These are phyloP conservation scores for Heliopora coerulea DNA, from an alignment of 92 coral and sea anemone species.

Conservation along the genomic window DNA sequence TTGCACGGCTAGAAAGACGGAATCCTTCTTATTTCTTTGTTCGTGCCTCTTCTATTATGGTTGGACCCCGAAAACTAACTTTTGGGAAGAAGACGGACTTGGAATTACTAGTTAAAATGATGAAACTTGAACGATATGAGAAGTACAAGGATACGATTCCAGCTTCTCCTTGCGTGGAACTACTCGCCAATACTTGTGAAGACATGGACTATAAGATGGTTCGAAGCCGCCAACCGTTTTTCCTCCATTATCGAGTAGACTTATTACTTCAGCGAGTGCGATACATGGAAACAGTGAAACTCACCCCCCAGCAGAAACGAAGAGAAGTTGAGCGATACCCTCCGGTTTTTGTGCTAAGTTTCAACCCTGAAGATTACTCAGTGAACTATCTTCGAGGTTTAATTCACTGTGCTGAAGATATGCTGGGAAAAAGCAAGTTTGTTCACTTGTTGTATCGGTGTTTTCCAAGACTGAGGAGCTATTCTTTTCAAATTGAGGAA, in stretches of 20 bases:
- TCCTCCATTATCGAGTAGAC: constrained; percentile 30
- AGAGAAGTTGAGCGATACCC: constrained; percentile 36
- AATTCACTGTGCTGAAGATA: constrained; percentile 28
- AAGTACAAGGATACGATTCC: constrained; percentile 10
- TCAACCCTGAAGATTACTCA: background rate
- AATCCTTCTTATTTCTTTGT: background rate
- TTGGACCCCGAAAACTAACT: constrained; percentile 34
- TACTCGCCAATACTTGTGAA: constrained; percentile 31
- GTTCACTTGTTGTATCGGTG: constrained; percentile 25
- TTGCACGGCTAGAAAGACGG: constrained; percentile 2
- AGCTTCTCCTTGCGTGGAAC: constrained; percentile 19
- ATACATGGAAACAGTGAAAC: constrained; percentile 25
- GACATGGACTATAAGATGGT: constrained; percentile 43
- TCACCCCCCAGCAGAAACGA: constrained; percentile 40
- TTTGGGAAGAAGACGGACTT: constrained; percentile 33
- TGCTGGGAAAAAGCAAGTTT: constrained; percentile 7
- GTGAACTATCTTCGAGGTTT: constrained; percentile 30
- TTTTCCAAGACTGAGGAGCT: constrained; percentile 24
- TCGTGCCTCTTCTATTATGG: background rate
- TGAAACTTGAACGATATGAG: constrained; percentile 31
- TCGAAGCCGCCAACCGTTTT: constrained; percentile 20
- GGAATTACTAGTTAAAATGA: background rate
- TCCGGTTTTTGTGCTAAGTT: constrained; percentile 32
- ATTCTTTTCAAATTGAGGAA: constrained; percentile 17
- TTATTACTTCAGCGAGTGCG: constrained; percentile 26